A percentile compares a stretch with the other conserved stretches of the same genome.
These are phyloP conservation scores for Papilio demoleus DNA, from an alignment of 2,888 invertebrate species.

Conservation along the genomic window DNA sequence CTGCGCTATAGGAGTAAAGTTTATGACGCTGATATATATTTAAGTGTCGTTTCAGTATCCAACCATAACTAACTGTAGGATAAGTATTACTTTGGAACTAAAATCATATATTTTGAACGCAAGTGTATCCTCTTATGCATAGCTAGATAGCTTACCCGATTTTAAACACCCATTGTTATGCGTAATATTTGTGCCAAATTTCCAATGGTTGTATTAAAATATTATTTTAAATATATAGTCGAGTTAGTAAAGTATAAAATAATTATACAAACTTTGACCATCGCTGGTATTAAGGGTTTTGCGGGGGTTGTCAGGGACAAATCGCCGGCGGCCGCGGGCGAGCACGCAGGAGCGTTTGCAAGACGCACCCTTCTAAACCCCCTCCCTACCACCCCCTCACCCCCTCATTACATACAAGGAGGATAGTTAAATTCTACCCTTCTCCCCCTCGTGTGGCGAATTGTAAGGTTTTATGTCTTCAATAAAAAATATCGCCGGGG, in stretches of 20 bases:
- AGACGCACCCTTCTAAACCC: conserved; percentile 80
- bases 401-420: conserved; percentile 77
- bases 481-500: conserved; percentile 62
- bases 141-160: too few species aligned
- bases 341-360: conserved; percentile 80
- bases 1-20: too few species aligned
- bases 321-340: conserved; percentile 75
- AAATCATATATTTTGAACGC: too few species aligned
- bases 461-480: conserved; percentile 76
- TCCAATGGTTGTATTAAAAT: too few species aligned
- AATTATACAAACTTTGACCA: conserved; percentile 53
- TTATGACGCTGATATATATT: too few species aligned
- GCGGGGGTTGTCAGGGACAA: conserved; percentile 73
- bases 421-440: conserved; percentile 72
- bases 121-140: too few species aligned
- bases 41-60: too few species aligned
- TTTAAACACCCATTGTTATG: too few species aligned
- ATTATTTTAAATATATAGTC: too few species aligned
- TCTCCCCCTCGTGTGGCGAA: conserved; percentile 57
- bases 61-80: too few species aligned
- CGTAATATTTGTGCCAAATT: too few species aligned
- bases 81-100: too few species aligned
- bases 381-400: conserved; percentile 49
- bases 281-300: conserved; percentile 59
- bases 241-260: conserved; percentile 4